These are phyloP conservation scores for Diadophis punctatus DNA, from an alignment of 2,113 vertebrate genomes.

Conservation along the genomic window DNA sequence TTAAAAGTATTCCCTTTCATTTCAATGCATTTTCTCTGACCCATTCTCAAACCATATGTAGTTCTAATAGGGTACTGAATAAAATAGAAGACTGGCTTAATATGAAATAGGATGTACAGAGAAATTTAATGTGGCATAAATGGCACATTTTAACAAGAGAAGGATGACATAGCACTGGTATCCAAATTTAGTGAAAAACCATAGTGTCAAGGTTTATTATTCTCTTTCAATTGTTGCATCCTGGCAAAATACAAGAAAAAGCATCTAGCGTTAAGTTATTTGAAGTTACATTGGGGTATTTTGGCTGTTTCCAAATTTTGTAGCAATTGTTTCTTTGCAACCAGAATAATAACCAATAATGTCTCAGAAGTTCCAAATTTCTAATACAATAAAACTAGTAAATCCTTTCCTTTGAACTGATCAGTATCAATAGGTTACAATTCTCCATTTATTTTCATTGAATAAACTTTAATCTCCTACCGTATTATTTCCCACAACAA, in stretches of 20 bases:
- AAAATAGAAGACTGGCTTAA: background rate
- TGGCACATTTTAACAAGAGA: background rate
- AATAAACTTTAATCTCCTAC: background rate
- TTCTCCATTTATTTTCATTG: slow-evolving; percentile 7
- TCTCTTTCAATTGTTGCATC: background rate
- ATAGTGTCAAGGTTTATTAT: background rate
- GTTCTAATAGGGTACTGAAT: background rate
- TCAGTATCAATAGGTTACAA: background rate
- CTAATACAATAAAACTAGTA: background rate
- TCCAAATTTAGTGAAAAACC: background rate
- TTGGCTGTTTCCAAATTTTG: background rate
- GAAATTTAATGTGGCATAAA: background rate
- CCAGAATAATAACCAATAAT: background rate
- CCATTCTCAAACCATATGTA: background rate
- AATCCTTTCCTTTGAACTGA: background rate
- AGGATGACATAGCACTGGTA: background rate
- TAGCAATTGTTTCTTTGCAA: slow-evolving; percentile 1
- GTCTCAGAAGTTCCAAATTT: background rate
- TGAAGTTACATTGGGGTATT: background rate
- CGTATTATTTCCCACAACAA: background rate
- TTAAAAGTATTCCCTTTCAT: background rate
- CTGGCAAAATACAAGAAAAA: background rate
- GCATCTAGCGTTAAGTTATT: background rate
- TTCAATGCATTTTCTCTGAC: background rate
- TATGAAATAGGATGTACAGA: background rate